phyloP scores from a whole-genome alignment of 1,140 invertebrate genomes.

The Pararge aegeria region DNA sequence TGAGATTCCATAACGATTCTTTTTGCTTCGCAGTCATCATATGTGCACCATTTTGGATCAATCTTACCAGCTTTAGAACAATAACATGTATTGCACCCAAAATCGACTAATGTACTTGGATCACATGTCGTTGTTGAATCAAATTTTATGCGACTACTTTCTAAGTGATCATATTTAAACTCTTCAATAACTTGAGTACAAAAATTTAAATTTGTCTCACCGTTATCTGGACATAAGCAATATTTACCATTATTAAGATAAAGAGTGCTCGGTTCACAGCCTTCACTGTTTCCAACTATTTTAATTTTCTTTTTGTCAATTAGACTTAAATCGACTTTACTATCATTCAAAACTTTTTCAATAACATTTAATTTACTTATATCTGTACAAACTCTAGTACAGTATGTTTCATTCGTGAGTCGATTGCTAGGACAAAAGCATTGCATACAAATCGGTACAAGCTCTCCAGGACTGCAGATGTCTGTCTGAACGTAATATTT shows the following conservation, averaged over 20 bases:
- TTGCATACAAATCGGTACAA: constrained; percentile 56
- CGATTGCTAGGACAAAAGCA: constrained; percentile 55
- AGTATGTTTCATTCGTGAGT: constrained; percentile 44
- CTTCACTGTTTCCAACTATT: constrained; percentile 13
- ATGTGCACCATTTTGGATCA: constrained; percentile 67
- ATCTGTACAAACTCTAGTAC: constrained; percentile 49
- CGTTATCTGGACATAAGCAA: constrained; percentile 57
- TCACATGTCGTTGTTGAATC: constrained; percentile 44
- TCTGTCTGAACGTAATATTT: constrained; percentile 27
- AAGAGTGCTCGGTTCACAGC: constrained; percentile 47
- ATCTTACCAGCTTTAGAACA: constrained; percentile 59
- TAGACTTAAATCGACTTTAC: constrained; percentile 20
- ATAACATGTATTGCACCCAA: constrained; percentile 67
- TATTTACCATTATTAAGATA: constrained; percentile 50
- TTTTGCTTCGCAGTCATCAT: constrained; percentile 62
- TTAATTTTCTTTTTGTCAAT: constrained; percentile 39
- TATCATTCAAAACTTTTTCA: constrained; percentile 48
- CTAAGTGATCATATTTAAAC: constrained; percentile 10
- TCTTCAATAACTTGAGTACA: constrained; percentile 44
- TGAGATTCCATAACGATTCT: constrained; percentile 43
- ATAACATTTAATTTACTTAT: constrained; percentile 50
- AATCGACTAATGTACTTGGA: constrained; percentile 56
- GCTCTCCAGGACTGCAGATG: constrained; percentile 52
- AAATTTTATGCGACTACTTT: constrained; percentile 27
- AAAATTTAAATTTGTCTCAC: constrained; percentile 39